These are phyloP conservation scores for Rallus crepitans DNA, from an alignment of 2,797 vertebrate species.

Conservation along the genomic window DNA sequence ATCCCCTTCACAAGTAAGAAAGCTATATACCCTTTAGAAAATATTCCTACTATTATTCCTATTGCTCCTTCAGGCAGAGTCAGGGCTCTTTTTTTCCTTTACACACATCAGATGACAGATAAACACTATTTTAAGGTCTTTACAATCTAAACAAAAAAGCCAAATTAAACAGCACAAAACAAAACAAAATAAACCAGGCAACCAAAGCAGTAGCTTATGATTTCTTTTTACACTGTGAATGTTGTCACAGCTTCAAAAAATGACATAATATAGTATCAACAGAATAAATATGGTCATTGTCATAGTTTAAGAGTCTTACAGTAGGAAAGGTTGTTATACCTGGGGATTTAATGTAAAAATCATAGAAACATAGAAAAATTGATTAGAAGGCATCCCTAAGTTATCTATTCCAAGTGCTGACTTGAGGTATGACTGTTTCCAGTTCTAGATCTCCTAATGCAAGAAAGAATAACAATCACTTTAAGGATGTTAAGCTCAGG, in stretches of 20 bases:
- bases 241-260: not conserved
- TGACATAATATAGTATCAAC: not conserved
- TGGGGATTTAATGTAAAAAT: not conserved
- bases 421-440: not conserved
- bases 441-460: not conserved
- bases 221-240: not conserved
- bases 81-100: not conserved
- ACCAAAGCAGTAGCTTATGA: not conserved
- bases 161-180: not conserved
- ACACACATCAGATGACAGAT: not conserved
- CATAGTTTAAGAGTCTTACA: not conserved
- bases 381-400: not conserved
- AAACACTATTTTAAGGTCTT: not conserved
- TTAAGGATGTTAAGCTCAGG: not conserved
- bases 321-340: not conserved
- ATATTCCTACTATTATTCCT: not conserved
- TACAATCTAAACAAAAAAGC: not conserved
- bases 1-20: not conserved
- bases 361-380: not conserved
- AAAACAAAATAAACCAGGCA: not conserved
- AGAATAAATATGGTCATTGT: not conserved
- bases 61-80: not conserved
- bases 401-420: not conserved
- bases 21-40: not conserved
- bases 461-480: not conserved